Evolutionary conservation across 2,888 invertebrate genomes (phyloP).

Genomic region (Stomorhina lunata): DNA sequence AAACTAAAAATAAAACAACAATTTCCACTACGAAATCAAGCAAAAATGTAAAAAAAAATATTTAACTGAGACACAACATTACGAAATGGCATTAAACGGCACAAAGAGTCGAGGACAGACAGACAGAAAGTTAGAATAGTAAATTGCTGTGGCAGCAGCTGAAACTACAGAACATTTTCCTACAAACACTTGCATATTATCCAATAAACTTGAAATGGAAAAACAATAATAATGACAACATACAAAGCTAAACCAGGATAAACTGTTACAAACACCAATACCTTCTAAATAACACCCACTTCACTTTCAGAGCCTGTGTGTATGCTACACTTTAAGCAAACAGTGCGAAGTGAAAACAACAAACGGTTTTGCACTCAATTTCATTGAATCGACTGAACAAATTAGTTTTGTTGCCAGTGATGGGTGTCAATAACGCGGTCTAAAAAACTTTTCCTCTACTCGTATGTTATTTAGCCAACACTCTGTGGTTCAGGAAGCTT

Average conservation of each 20-base stretch:
- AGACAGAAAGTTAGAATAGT: background rate
- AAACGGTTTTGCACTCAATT: constrained; percentile 73
- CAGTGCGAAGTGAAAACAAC: constrained; percentile 55
- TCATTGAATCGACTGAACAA: constrained; percentile 72
- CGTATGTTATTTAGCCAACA: background rate
- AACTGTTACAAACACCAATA: constrained; percentile 33
- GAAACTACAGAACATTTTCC: constrained; percentile 27
- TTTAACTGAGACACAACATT: constrained; percentile 39
- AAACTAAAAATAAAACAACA: constrained; percentile 36
- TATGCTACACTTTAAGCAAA: constrained; percentile 15
- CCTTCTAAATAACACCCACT: background rate
- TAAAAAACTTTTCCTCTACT: constrained; percentile 48
- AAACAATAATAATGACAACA: constrained; percentile 48
- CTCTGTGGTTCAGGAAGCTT: background rate
- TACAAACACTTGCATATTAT: background rate
- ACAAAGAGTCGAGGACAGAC: constrained; percentile 21
- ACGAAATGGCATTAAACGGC: constrained; percentile 53
- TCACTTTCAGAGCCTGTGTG: background rate
- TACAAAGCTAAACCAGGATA: background rate
- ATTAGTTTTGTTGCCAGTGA: constrained; percentile 70
- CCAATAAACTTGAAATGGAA: constrained; percentile 7
- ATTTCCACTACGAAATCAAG: background rate
- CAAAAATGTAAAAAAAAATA: constrained; percentile 1
- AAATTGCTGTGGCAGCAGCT: constrained; percentile 44
- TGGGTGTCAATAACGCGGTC: constrained; percentile 66